Evolutionary conservation across 2,888 invertebrate genomes (phyloP).

Genomic region (Andrena flavipes): DNA sequence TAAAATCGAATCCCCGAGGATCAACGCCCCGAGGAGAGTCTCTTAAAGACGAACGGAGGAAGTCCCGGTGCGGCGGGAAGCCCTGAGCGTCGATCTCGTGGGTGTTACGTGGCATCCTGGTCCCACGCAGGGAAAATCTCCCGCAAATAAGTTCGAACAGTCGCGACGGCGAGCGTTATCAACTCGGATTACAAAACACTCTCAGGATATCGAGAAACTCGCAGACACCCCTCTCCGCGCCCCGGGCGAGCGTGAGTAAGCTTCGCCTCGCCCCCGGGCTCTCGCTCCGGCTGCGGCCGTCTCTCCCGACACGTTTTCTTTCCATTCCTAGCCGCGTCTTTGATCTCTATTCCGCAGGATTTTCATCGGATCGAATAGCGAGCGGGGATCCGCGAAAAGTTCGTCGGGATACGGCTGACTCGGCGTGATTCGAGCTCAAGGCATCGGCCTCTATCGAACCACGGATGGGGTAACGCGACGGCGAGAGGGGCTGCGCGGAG

Average conservation of each 20-base stretch:
- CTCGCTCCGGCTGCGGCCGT: no score
- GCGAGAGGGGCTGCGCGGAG: constrained; percentile 16
- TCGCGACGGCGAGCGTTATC: constrained; percentile 44
- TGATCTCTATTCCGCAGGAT: constrained; percentile 65
- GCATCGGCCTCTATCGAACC: constrained; percentile 74
- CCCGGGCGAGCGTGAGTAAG: background rate
- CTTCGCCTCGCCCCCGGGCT: background rate
- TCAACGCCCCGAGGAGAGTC: background rate
- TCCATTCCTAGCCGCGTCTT: constrained; percentile 54
- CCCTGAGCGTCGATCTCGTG: background rate
- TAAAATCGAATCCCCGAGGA: constrained; percentile 38
- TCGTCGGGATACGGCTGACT: constrained; percentile 64
- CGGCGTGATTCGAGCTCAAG: constrained; percentile 73
- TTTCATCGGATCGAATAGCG: constrained; percentile 53
- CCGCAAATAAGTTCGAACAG: constrained; percentile 45
- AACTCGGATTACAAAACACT: constrained; percentile 55
- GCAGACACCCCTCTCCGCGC: constrained; percentile 6
- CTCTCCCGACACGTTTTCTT: constrained; percentile 26
- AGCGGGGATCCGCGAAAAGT: constrained; percentile 60
- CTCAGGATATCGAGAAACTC: constrained; percentile 29
- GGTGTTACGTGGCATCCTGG: constrained; percentile 20
- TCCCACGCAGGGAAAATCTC: constrained; percentile 14
- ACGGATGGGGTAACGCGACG: constrained; percentile 32
- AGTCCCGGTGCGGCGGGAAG: background rate
- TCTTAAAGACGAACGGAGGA: background rate